Conservation (phyloP, 2,113 vertebrate species). For the Gobio gobio region DNA sequence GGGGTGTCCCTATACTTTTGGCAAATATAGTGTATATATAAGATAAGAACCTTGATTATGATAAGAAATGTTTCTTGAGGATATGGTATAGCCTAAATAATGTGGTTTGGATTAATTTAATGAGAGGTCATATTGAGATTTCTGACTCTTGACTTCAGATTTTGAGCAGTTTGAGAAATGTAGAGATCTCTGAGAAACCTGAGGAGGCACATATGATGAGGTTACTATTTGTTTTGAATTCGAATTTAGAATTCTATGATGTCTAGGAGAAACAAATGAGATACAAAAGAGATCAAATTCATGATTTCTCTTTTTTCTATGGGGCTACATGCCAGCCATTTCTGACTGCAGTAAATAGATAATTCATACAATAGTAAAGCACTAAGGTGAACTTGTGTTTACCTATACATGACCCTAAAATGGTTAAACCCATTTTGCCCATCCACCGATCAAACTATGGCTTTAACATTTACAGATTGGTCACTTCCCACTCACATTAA, state of each 20-base stretch:
- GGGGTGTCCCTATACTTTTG: too few relatives aligned
- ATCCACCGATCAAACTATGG: constrained; percentile 60
- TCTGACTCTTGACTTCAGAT: background rate
- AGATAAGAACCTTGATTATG: too few relatives aligned
- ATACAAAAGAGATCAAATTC: background rate
- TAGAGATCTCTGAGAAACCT: background rate
- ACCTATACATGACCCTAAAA: constrained; percentile 47
- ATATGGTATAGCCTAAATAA: background rate
- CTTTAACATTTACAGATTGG: constrained; percentile 71
- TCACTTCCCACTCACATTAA: constrained; percentile 72
- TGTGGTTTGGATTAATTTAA: background rate
- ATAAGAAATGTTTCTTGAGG: too few relatives aligned
- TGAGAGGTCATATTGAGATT: background rate
- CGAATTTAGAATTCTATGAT: background rate
- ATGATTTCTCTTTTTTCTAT: background rate
- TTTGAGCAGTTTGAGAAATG: background rate
- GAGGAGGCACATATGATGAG: background rate
- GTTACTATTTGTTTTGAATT: background rate
- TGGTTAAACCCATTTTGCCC: constrained; percentile 32
- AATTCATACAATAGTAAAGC: background rate
- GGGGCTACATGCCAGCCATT: background rate
- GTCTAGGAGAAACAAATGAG: background rate
- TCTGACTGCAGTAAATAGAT: background rate
- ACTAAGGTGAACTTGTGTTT: constrained; percentile 19
- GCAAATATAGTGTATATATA: too few relatives aligned